Evolutionary conservation across 35 echinoderm and acorn worm genomes (phyloP).

Genomic region (Diadema setosum): DNA sequence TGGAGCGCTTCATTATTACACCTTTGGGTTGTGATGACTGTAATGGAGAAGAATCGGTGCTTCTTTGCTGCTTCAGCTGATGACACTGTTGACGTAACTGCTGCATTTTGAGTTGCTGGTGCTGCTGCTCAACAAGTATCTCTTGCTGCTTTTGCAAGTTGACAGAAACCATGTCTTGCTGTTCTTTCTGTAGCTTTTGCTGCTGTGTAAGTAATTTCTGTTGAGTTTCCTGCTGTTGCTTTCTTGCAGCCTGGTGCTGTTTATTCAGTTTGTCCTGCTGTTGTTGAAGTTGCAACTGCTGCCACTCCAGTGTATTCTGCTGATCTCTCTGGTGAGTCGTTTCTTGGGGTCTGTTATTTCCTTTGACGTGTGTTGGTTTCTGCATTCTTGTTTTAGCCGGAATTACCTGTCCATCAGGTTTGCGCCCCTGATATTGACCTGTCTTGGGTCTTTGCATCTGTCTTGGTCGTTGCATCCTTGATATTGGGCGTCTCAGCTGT

Average conservation of each 20-base stretch:
- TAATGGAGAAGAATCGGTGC: not conserved
- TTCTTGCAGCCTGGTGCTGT: not conserved
- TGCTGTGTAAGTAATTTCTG: not conserved
- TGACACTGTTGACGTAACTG: not conserved
- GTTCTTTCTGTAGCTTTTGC: not conserved
- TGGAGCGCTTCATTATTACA: not conserved
- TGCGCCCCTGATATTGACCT: not conserved
- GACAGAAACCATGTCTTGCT: not conserved
- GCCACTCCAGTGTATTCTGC: not conserved
- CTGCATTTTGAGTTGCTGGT: not conserved
- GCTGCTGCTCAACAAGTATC: not conserved
- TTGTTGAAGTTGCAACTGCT: not conserved
- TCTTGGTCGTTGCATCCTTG: slow-evolving; percentile 1
- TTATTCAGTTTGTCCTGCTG: slow-evolving; percentile 4
- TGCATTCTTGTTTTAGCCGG: not conserved
- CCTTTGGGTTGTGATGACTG: not conserved
- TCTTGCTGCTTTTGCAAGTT: not conserved
- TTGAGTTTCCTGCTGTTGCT: slow-evolving; percentile 2
- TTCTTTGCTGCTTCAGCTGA: not conserved
- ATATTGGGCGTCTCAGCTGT: not conserved
- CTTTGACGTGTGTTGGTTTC: not conserved
- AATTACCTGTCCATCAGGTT: not conserved
- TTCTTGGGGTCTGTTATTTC: not conserved
- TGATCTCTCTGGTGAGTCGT: not conserved
- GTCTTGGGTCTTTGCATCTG: slow-evolving; percentile 7